phyloP scores from a whole-genome alignment of 2,888 invertebrate genomes.

The Cactoblastis cactorum region DNA sequence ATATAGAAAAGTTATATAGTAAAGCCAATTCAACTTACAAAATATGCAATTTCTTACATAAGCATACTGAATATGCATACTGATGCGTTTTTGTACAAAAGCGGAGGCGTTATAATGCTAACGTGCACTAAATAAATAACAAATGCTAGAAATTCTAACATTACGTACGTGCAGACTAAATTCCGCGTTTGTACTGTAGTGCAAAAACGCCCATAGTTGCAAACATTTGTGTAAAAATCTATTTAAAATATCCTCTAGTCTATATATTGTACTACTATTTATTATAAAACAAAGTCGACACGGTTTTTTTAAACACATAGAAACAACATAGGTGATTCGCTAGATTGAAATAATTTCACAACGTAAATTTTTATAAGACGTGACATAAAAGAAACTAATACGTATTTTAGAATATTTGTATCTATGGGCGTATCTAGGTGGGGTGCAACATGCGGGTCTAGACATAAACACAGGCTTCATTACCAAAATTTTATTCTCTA shows the following conservation, averaged over 20 bases:
- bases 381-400: neutral
- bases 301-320: too few species aligned
- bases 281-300: neutral
- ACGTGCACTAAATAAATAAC: neutral
- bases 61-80: too few species aligned
- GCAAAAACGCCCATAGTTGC: neutral
- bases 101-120: slow-evolving; percentile 6
- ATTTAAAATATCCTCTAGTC: too few species aligned
- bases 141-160: neutral
- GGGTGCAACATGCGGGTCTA: slow-evolving; percentile 47
- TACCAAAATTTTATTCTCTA: slow-evolving; percentile 51
- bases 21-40: too few species aligned
- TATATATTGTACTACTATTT: neutral
- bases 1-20: too few species aligned
- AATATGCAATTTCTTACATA: neutral
- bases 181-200: slow-evolving; percentile 11
- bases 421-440: slow-evolving; percentile 13
- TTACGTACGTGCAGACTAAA: neutral
- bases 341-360: neutral
- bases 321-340: too few species aligned
- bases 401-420: neutral
- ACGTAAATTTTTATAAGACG: too few species aligned
- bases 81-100: slow-evolving; percentile 9
- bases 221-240: neutral
- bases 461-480: slow-evolving; percentile 59